Conservation (phyloP, 2,888 invertebrate genomes). For the Meghimatium bilineatum region DNA sequence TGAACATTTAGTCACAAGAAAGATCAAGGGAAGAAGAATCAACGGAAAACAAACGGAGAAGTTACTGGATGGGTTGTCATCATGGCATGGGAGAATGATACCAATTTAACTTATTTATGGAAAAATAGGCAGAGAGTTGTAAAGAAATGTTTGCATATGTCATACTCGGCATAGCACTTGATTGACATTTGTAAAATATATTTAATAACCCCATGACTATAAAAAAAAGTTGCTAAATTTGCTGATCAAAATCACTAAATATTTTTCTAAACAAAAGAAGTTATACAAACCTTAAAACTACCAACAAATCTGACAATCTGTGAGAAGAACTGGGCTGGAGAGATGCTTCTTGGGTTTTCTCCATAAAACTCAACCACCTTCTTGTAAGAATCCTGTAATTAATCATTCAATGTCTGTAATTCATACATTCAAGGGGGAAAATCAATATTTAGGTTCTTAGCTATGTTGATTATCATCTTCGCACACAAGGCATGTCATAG, state of each 20-base stretch:
- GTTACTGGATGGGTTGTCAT: too few relatives aligned
- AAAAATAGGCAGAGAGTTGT: too few relatives aligned
- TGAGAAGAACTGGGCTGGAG: conserved; percentile 97
- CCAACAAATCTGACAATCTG: conserved; percentile 94
- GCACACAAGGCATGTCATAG: too few relatives aligned
- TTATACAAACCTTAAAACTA: conserved; percentile 89
- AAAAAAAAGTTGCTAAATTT: not conserved
- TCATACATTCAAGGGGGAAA: not conserved
- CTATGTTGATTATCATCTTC: too few relatives aligned
- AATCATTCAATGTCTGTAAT: not conserved
- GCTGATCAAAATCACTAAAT: not conserved
- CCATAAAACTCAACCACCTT: conserved; percentile 98
- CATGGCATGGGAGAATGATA: too few relatives aligned
- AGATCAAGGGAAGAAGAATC: too few relatives aligned
- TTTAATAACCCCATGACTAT: not conserved
- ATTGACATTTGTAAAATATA: not conserved
- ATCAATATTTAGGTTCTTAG: not conserved
- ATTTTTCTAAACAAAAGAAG: not conserved
- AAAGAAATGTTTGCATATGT: too few relatives aligned
- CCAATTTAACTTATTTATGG: too few relatives aligned
- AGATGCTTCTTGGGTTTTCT: conserved; percentile 93
- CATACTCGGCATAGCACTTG: too few relatives aligned
- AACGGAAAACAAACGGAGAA: too few relatives aligned
- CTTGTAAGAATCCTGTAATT: conserved; percentile 83
- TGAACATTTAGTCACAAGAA: too few relatives aligned